Base-by-base conservation (phyloP, 2,113 vertebrate species). In the Damaliscus lunatus region DNA sequence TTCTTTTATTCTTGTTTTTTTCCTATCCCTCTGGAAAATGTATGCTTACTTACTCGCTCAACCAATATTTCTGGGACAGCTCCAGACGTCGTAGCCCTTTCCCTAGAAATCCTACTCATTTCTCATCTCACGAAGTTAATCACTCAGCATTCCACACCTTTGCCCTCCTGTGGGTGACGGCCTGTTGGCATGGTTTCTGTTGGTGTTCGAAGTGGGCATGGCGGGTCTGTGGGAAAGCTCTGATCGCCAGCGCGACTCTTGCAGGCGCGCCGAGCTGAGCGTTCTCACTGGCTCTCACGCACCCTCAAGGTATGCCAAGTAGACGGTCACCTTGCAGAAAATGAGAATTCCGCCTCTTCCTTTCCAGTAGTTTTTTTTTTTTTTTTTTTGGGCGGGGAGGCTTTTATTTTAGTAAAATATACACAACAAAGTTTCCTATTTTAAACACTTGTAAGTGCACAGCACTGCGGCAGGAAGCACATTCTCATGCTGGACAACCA, bases 131-230 rank as follows among this genome's bases (percentile, higher is more conserved):
- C 2, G 15, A 6, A 60, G 82, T 5, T 8, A 46, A 6, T 46
- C 14, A 1, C 77, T 78, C 31, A 8, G 33, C 1, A n/a, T 15
- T 7, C 6, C 7, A 0, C 2, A 5, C 19, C 33, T 90, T 14
- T 2, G 71, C 82, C 23, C 9, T 4, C 11, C 8, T 48, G 46
- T 25, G 33, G 48, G 48, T 7, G 74, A 23, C 5, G 3, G 13
- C 11, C 43, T n/a, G 4, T 25, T 3, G 17, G 0, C 11, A 48
- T 0, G 27, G 6, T 14, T 19, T 8, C 25, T 46, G 13, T 25
- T 9, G 1, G 46, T 5, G 0, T 29, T 3, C 21, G 36, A 6
- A 17, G 5, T 11, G 25, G 23, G 36, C 1, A 1, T 7, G 16
- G 43, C 11, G 10, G 59, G 48, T 0, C 0, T 19, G 21, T 19